Percentiles rank a stretch among this genome's conserved stretches.
Conservation (phyloP, 1,140 invertebrate genomes). For the Galendromus occidentalis region DNA sequence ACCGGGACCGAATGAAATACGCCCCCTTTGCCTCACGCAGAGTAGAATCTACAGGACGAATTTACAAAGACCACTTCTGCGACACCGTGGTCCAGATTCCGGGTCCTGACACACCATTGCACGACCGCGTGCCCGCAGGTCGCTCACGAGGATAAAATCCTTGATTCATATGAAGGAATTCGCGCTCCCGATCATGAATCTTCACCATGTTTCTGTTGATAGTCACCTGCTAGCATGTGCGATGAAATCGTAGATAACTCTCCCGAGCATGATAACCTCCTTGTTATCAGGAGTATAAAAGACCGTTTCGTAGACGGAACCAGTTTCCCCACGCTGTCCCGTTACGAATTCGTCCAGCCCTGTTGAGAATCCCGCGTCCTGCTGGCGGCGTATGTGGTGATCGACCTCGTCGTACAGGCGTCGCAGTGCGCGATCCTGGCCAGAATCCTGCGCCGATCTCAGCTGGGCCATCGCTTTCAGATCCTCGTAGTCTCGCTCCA, state of each 20-base stretch:
- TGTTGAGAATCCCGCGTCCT: background rate
- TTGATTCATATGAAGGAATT: too few relatives aligned
- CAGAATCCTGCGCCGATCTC: background rate
- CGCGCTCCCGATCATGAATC: too few relatives aligned
- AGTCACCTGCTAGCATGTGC: slow-evolving; percentile 51
- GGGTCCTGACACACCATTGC: too few relatives aligned
- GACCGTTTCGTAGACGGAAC: background rate
- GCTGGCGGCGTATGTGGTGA: background rate
- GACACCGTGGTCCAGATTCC: too few relatives aligned
- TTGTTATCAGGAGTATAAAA: slow-evolving; percentile 3
- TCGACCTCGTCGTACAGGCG: background rate
- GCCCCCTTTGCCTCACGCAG: too few relatives aligned
- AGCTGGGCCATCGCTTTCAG: background rate
- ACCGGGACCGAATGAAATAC: too few relatives aligned
- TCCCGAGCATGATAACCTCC: slow-evolving; percentile 50
- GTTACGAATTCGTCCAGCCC: background rate
- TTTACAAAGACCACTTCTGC: too few relatives aligned
- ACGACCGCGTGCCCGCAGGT: too few relatives aligned
- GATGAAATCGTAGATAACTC: slow-evolving; percentile 72
- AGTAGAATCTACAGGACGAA: too few relatives aligned
- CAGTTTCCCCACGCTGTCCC: background rate
- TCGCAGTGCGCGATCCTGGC: too few relatives aligned
- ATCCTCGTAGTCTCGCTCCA: slow-evolving; percentile 7
- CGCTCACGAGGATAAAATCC: too few relatives aligned
- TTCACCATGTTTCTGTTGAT: too few relatives aligned